Percentiles rank a stretch among this genome's conserved stretches.
Conservation (phyloP, 2,888 invertebrate species). For the Agrilus biguttatus region DNA sequence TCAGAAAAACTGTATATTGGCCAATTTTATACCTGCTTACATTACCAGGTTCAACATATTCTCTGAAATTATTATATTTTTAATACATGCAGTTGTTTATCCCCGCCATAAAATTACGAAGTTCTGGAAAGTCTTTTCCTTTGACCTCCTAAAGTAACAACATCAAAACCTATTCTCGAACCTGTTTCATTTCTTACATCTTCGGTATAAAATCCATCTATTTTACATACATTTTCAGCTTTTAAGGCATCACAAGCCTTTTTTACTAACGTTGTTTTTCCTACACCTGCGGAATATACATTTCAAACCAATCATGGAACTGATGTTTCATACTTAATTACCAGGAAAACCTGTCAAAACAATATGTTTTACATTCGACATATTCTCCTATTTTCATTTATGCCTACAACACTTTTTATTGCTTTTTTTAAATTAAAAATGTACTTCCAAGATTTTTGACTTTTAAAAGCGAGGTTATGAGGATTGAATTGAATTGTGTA, state of each 20-base stretch:
- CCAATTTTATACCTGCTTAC: slow-evolving; percentile 36
- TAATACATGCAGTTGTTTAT: neutral
- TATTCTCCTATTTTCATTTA: neutral
- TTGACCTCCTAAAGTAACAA: slow-evolving; percentile 36
- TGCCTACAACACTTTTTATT: neutral
- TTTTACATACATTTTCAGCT: slow-evolving; percentile 16
- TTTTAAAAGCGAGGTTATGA: too few relatives aligned
- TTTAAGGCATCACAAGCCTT: slow-evolving; percentile 30
- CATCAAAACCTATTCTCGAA: slow-evolving; percentile 47
- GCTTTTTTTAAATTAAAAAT: neutral
- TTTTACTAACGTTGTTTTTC: slow-evolving; percentile 50
- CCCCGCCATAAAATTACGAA: slow-evolving; percentile 16
- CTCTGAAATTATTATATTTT: neutral
- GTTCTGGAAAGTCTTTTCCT: slow-evolving; percentile 39
- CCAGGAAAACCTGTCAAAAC: slow-evolving; percentile 14
- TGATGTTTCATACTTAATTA: slow-evolving; percentile 1
- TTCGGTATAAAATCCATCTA: slow-evolving; percentile 50
- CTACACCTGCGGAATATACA: slow-evolving; percentile 35
- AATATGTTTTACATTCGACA: slow-evolving; percentile 6
- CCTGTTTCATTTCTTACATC: slow-evolving; percentile 36
- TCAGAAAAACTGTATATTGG: slow-evolving; percentile 42
- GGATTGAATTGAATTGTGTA: too few relatives aligned
- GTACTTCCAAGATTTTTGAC: too few relatives aligned
- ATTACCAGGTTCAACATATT: slow-evolving; percentile 5
- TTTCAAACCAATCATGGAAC: neutral